Base-by-base conservation (phyloP, 2,888 invertebrate genomes). In the Cerastis rubricosa region DNA sequence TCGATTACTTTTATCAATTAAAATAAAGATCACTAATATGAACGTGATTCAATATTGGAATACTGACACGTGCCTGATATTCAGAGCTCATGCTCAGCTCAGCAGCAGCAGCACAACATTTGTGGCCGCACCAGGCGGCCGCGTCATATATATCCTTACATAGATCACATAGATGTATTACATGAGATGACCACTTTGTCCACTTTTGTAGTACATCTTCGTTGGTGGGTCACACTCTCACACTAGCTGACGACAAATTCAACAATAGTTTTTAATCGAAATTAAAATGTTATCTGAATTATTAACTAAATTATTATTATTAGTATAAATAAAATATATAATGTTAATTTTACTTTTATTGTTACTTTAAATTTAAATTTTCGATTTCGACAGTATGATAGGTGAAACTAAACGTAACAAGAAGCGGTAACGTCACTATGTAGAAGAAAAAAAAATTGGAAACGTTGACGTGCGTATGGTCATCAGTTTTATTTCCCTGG, bases 391-490 rank as follows among this genome's bases (percentile, higher is more conserved):
- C 12, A 49, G 17, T 1, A 71, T 7, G 35, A 1, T 9, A 35
- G 19, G 54, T 65, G 29, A 57, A 79, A 85, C 75, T 71, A 85
- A 86, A 87, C 85, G 85, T 40, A 59, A 29, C 54, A 69, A 67
- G 61, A 71, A 83, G 61, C 65, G 65, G 66, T 76, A 80, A 83
- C 84, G 77, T 85, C 83, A 87, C 82, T 83, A 81, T 40, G 70
- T 51, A 22, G 67, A 65, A 72, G 67, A 76, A 85, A 84, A 88
- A 87, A 88, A 85, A 87, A 81, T 76, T 85, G 83, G 84, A 90
- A 90, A 90, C 90, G 91, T 91, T 90, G 92, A 92, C 93, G 92
- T 90, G 85, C 86, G 84, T 89, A 88, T 89, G 88, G 89, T 89
- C 80, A 81, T 89, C 83, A 76, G 82, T 83, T 81, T 86, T 85